Evolutionary conservation across 2,888 invertebrate genomes (phyloP).

Genomic region (Chironomus riparius): DNA sequence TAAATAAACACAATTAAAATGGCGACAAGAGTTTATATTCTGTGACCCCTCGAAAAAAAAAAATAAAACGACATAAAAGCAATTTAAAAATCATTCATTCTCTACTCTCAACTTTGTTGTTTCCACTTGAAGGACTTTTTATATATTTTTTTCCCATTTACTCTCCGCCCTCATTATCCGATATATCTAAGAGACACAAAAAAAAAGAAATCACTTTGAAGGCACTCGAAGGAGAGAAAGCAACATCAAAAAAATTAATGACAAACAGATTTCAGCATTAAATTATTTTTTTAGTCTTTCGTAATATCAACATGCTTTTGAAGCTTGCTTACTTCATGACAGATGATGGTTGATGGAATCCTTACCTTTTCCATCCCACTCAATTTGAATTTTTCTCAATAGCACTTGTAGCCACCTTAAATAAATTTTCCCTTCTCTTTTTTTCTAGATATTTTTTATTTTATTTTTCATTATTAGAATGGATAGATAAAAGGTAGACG

Average conservation of each 20-base stretch:
- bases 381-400: background rate
- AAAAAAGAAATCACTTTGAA: conserved; percentile 16
- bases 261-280: conserved; percentile 14
- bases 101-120: conserved; percentile 9
- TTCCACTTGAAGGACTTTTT: conserved; percentile 26
- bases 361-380: conserved; percentile 5
- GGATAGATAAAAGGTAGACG: no score
- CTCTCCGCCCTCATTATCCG: conserved; percentile 26
- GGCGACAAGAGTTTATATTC: conserved; percentile 12
- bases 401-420: background rate
- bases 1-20: conserved; percentile 26
- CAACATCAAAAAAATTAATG: conserved; percentile 27
- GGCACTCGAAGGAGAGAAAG: background rate
- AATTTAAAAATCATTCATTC: conserved; percentile 8
- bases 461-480: no score
- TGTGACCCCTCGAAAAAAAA: conserved; percentile 11
- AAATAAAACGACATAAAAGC: conserved; percentile 13
- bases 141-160: conserved; percentile 7
- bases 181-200: background rate
- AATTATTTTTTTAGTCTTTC: background rate
- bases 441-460: background rate
- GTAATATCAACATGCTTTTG: background rate
- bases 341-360: background rate
- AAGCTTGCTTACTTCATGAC: conserved; percentile 2
- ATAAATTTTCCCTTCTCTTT: background rate